Base-by-base conservation (phyloP, 2,888 invertebrate genomes). In the Amiota minor region DNA sequence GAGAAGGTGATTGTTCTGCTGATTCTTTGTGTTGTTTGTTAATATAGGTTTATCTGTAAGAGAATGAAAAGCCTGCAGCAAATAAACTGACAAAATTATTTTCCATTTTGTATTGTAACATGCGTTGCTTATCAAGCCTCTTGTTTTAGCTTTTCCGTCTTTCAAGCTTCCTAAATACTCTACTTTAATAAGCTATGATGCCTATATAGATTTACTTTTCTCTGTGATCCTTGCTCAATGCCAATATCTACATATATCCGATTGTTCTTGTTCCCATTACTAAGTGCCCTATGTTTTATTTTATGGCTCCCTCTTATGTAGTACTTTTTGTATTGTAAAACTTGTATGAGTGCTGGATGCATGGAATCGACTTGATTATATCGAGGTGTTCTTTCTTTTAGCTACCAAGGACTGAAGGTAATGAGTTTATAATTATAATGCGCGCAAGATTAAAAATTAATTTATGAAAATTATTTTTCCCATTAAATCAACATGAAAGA, bases 31-130 rank as follows among this genome's bases (percentile, higher is more conserved):
- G n/a, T n/a, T n/a, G n/a, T n/a, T n/a, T n/a, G n/a, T n/a, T n/a
- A n/a, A n/a, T n/a, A n/a, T 3, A 61, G 62, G 18, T 65, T 23
- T 45, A 35, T 18, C 16, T 10, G 59, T 18, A 20, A 16, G 56
- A 56, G 20, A 59, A 59, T 59, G 2, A 18, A 16, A 59, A 50
- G 12, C 61, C 53, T 47, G 64, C 50, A 23, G 64, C 69, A 75
- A 75, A 71, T 73, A 71, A 75, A 56, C 73, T 65, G 71, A 69
- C 73, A 75, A 69, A 71, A 73, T 73, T 71, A 75, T 73, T 64
- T 68, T 53, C 69, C 49, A 62, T 56, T 73, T 70, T 64, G 45
- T 23, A 50, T 35, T 47, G 4, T 23, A 16, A 73, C 75, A 73
- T 75, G 75, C 72, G 45, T 10, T 20, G 72, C 2, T 65, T 75